Conservation (phyloP, 2,797 vertebrate genomes). For the Heteromormyrus szaboi region DNA sequence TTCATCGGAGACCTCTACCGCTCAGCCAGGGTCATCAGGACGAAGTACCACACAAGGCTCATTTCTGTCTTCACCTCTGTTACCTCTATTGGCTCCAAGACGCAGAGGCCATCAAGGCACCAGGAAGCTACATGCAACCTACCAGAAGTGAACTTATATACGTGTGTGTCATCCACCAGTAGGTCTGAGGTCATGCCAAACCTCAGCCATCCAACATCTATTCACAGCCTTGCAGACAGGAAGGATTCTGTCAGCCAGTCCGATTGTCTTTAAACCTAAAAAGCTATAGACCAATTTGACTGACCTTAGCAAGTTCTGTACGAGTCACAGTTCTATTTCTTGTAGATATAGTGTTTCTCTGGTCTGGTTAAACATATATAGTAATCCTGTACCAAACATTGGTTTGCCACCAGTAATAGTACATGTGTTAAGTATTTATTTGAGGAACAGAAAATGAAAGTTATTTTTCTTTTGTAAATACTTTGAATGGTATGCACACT, state of each 20-base stretch:
- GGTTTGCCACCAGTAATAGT: not conserved
- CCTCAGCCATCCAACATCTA: constrained; percentile 43
- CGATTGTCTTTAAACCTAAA: not conserved
- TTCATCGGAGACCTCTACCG: constrained; percentile 84
- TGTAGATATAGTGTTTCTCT: not conserved
- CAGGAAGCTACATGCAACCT: constrained; percentile 35
- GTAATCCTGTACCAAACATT: not conserved
- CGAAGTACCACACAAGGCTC: constrained; percentile 75
- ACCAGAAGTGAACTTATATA: constrained; percentile 35
- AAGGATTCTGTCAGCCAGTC: constrained; percentile 26
- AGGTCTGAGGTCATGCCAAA: constrained; percentile 29
- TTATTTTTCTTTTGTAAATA: not conserved
- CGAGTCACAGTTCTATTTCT: not conserved
- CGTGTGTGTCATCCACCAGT: constrained; percentile 39
- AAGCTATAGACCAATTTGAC: not conserved
- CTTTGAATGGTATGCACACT: not conserved
- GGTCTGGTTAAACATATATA: not conserved
- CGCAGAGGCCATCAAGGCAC: constrained; percentile 33
- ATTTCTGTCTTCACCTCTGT: constrained; percentile 56
- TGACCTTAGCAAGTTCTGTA: not conserved
- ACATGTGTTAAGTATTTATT: not conserved
- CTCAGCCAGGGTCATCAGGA: constrained; percentile 77
- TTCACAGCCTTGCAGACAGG: constrained; percentile 41
- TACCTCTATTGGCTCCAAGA: constrained; percentile 47
- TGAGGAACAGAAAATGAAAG: not conserved